Evolutionary conservation across 2,888 invertebrate species (phyloP).

Genomic region (Zootermopsis nevadensis): DNA sequence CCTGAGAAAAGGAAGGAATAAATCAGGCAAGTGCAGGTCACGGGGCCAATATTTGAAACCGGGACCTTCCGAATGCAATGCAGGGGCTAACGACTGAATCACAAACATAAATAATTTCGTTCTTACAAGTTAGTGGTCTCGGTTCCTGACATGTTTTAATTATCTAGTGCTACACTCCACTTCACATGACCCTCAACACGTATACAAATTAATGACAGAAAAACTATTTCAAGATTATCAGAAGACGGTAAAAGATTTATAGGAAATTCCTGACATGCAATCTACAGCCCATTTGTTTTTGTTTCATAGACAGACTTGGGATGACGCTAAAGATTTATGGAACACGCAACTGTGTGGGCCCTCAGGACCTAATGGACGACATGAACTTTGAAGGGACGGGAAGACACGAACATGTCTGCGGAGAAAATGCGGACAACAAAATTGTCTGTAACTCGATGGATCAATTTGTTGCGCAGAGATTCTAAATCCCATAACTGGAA

Average conservation of each 20-base stretch:
- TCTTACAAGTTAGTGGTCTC: neutral
- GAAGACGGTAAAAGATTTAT: constrained; percentile 3
- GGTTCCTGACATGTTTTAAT: neutral
- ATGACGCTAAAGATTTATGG: constrained; percentile 3
- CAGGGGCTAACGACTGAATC: too few species aligned
- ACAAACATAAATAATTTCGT: too few species aligned
- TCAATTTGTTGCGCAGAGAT: too few species aligned
- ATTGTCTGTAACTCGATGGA: too few species aligned
- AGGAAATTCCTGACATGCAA: neutral
- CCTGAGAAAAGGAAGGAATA: too few species aligned
- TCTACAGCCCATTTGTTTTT: neutral
- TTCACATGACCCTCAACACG: neutral
- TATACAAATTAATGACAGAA: neutral
- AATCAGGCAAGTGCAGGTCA: too few species aligned
- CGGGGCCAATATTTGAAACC: too few species aligned
- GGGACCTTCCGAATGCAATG: too few species aligned
- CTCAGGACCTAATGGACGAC: neutral
- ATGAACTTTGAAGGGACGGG: neutral
- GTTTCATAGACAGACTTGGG: neutral
- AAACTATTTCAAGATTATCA: neutral
- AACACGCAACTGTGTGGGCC: neutral
- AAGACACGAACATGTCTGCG: neutral
- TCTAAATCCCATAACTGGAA: too few species aligned
- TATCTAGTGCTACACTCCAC: neutral
- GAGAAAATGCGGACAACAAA: neutral